These are phyloP conservation scores for Trimorus sp. DNA, from an alignment of 2,888 invertebrate genomes.

Conservation along the genomic window DNA sequence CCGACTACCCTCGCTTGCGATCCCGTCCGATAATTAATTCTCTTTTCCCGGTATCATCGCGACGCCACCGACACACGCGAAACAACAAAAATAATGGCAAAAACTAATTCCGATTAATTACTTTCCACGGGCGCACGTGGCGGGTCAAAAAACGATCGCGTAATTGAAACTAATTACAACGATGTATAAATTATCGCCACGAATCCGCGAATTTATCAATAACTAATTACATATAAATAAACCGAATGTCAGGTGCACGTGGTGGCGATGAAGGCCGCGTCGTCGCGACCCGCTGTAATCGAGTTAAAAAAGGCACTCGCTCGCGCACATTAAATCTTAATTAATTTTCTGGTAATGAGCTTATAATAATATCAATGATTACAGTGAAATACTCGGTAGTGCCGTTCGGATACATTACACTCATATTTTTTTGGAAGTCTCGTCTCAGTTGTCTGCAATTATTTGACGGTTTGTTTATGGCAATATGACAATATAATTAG, in stretches of 20 bases:
- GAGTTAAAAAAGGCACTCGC: too few species aligned
- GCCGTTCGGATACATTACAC: too few species aligned
- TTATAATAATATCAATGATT: too few species aligned
- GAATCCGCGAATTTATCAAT: slow-evolving; percentile 19
- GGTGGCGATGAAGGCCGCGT: background rate
- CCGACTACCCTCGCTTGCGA: background rate
- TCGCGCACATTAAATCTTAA: too few species aligned
- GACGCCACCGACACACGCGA: slow-evolving; percentile 9
- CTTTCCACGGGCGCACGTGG: slow-evolving; percentile 10
- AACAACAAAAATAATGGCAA: slow-evolving; percentile 26
- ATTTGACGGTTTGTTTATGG: too few species aligned
- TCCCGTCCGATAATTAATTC: slow-evolving; percentile 38
- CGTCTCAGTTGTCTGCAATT: too few species aligned
- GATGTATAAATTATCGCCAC: slow-evolving; percentile 22
- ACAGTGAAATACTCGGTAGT: too few species aligned
- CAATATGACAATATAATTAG: too few species aligned
- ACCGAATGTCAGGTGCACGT: slow-evolving; percentile 15
- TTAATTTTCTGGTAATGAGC: too few species aligned
- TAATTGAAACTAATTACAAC: slow-evolving; percentile 32
- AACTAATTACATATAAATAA: slow-evolving; percentile 27
- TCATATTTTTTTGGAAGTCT: too few species aligned
- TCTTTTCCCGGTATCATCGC: slow-evolving; percentile 21
- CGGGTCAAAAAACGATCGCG: slow-evolving; percentile 31
- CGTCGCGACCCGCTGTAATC: background rate
- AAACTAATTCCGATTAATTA: slow-evolving; percentile 50